Evolutionary conservation across 2,797 vertebrate genomes (phyloP).

Genomic region (Triplophysa bombifrons): DNA sequence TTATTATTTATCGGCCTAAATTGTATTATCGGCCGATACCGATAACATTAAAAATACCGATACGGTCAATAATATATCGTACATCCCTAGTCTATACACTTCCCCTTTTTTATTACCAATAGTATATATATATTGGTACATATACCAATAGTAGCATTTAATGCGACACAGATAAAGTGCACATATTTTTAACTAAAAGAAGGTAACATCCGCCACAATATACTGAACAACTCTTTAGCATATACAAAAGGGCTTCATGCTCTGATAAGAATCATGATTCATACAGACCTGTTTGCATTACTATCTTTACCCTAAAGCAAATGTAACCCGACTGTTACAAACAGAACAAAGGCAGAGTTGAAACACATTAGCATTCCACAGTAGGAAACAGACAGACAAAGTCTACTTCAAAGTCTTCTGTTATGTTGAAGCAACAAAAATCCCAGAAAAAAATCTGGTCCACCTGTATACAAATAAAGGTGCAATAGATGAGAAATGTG

Average conservation of each 20-base stretch:
- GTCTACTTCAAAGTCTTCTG: neutral
- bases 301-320: constrained; percentile 6
- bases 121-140: too few relatives aligned
- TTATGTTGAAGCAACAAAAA: neutral
- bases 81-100: too few relatives aligned
- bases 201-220: too few relatives aligned
- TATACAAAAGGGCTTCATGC: neutral
- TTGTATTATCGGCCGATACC: too few relatives aligned
- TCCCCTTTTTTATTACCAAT: too few relatives aligned
- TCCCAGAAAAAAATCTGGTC: neutral
- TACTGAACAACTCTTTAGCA: neutral
- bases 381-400: neutral
- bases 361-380: neutral
- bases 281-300: neutral
- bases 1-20: too few relatives aligned
- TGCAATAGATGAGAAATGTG: neutral
- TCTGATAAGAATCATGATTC: neutral
- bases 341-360: neutral
- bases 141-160: too few relatives aligned
- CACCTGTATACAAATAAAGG: neutral
- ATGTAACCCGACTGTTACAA: neutral
- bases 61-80: too few relatives aligned
- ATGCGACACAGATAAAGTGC: too few relatives aligned
- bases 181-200: too few relatives aligned
- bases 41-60: too few relatives aligned